These are phyloP conservation scores for Leptonema lineaticorne DNA, from an alignment of 1,140 invertebrate species.

Conservation along the genomic window DNA sequence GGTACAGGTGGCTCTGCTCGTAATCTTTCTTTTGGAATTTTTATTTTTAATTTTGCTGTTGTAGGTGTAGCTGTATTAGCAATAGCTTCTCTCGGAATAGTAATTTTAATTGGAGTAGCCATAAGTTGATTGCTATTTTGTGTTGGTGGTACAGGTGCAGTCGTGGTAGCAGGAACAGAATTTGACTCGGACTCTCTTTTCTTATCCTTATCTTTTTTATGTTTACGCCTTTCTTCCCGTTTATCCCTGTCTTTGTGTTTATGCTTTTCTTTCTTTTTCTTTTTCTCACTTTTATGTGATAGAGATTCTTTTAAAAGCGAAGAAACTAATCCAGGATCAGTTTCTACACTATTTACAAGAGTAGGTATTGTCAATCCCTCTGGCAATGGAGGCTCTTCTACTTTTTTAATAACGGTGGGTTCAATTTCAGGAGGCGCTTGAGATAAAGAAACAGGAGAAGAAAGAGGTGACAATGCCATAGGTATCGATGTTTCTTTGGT, in stretches of 20 bases:
- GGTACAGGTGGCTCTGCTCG: slow-evolving; percentile 49
- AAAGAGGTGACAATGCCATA: slow-evolving; percentile 50
- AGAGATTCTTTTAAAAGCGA: slow-evolving; percentile 54
- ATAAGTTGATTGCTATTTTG: slow-evolving; percentile 12
- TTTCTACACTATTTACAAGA: slow-evolving; percentile 51
- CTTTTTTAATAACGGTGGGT: slow-evolving; percentile 50
- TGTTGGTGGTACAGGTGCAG: slow-evolving; percentile 11
- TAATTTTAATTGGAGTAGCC: slow-evolving; percentile 48
- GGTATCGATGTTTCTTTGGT: slow-evolving; percentile 50
- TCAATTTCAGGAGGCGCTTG: slow-evolving; percentile 50
- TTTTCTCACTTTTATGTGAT: slow-evolving; percentile 46
- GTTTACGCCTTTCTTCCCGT: slow-evolving; percentile 54
- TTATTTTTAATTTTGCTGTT: slow-evolving; percentile 51
- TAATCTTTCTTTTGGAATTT: slow-evolving; percentile 54
- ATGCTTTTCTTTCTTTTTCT: slow-evolving; percentile 57
- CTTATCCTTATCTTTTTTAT: slow-evolving; percentile 54
- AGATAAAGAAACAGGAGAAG: slow-evolving; percentile 42
- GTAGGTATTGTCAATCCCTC: slow-evolving; percentile 42
- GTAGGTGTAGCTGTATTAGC: slow-evolving; percentile 31
- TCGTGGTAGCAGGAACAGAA: not conserved
- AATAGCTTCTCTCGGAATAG: slow-evolving; percentile 51
- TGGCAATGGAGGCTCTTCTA: slow-evolving; percentile 47
- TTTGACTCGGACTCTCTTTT: slow-evolving; percentile 46
- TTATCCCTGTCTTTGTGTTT: slow-evolving; percentile 57
- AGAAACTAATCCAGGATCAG: slow-evolving; percentile 52